phyloP scores from a whole-genome alignment of 1,140 invertebrate species.

The Idris sp. region DNA sequence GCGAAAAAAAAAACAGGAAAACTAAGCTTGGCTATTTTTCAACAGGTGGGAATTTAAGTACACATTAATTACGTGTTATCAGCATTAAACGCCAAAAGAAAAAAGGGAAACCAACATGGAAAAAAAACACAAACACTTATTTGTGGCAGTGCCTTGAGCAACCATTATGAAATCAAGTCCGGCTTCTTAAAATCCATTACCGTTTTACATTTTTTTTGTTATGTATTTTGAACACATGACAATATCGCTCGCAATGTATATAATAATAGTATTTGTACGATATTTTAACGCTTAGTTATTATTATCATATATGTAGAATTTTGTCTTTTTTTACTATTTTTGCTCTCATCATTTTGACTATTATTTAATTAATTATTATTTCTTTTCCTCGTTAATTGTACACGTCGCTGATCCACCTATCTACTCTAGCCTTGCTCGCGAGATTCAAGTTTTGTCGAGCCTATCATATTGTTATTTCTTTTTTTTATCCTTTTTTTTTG shows the following conservation, averaged over 20 bases:
- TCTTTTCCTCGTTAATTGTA: conserved; percentile 45
- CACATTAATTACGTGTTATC: conserved; percentile 19
- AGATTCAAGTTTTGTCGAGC: conserved; percentile 75
- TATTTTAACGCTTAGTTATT: conserved; percentile 50
- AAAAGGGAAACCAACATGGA: conserved; percentile 57
- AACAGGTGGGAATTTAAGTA: conserved; percentile 24
- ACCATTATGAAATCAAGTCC: conserved; percentile 73
- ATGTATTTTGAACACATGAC: conserved; percentile 76
- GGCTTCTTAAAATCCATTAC: conserved; percentile 60
- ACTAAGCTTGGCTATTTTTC: conserved; percentile 3
- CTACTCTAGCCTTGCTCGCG: conserved; percentile 77
- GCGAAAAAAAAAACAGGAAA: conserved; percentile 10
- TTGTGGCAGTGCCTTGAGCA: conserved; percentile 78
- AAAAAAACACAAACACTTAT: conserved; percentile 64
- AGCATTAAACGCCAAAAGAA: conserved; percentile 27
- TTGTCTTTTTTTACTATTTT: conserved; percentile 6
- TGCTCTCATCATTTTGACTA: conserved; percentile 30
- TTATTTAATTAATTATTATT: conserved; percentile 21
- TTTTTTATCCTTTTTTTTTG: no score
- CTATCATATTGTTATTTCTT: conserved; percentile 65
- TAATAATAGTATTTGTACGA: conserved; percentile 72
- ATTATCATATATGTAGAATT: conserved; percentile 33
- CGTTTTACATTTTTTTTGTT: conserved; percentile 61
- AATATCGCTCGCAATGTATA: conserved; percentile 75
- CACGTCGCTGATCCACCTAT: conserved; percentile 68